Evolutionary conservation across 2,888 invertebrate species (phyloP), one percentile per base, ranked within the genome.

Genomic region (Leptothorax acervorum): DNA sequence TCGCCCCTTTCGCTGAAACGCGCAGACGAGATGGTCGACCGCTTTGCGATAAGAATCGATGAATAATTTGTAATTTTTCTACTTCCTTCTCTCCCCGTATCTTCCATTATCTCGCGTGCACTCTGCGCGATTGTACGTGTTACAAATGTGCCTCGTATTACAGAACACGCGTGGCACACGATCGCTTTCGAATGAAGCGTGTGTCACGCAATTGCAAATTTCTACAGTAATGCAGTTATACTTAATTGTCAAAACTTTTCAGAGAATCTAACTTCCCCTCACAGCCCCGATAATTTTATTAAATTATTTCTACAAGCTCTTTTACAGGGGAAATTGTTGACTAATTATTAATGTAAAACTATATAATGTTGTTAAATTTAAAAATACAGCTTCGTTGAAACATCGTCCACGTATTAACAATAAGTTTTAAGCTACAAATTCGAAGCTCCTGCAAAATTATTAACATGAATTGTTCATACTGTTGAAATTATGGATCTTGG

Each of bases 61-160:
- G 78, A 66, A 18, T 78, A 57, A 15, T 57, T 76, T 28, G 76
- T 76, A 76, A 76, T 76, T 76, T 76, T 76, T 76, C 65, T 76
- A 39, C 18, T 57, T 57, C 6, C 55, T 9, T 78, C n/a, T 45
- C 57, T 31, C 18, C 12, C 6, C 62, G 11, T 15, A 28, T 42
- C 73, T 42, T 9, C 23, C n/a, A 28, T 78, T 78, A 78, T 78
- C 55, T 78, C 65, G 53, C 66, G n/a, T 60, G 74, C 74, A n/a
- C 12, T 60, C n/a, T 6, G 31, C 57, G n/a, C 53, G 39, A 53
- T 75, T 63, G 35, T 63, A 51, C 18, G 11, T 6, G 42, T 57
- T 23, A 66, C 12, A 28, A 31, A 53, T 65, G 48, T 39, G 53
- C 53, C 39, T 53, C 23, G 4, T 35, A n/a, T 62, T 75, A 62